Conservation (phyloP, 2,113 vertebrate genomes). For the Crypturellus undulatus region DNA sequence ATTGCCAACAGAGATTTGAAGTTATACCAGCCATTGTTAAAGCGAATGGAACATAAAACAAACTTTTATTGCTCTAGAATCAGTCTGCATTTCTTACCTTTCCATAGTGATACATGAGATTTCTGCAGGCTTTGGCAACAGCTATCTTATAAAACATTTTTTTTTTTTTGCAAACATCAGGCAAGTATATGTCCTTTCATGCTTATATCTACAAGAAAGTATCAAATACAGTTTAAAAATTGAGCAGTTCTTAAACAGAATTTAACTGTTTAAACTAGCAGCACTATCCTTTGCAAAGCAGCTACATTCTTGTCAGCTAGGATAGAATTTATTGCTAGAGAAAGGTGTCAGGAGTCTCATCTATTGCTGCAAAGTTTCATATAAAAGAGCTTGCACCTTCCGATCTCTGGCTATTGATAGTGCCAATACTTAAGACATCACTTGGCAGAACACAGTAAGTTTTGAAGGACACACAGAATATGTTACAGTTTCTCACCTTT, state of each 20-base stretch:
- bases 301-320: not conserved
- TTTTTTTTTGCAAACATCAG: not conserved
- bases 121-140: not conserved
- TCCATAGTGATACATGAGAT: not conserved
- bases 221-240: not conserved
- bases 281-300: not conserved
- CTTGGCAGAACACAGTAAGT: not conserved
- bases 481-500: not conserved
- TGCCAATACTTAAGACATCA: not conserved
- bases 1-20: slow-evolving; percentile 15
- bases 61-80: slow-evolving; percentile 45
- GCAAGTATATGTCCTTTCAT: not conserved
- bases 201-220: not conserved
- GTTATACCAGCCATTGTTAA: slow-evolving; percentile 20
- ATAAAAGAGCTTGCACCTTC: slow-evolving; percentile 51
- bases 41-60: slow-evolving; percentile 43
- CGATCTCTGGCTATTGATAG: not conserved
- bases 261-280: not conserved
- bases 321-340: slow-evolving; percentile 1
- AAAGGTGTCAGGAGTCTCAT: slow-evolving; percentile 20
- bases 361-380: slow-evolving; percentile 14
- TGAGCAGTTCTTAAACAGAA: not conserved
- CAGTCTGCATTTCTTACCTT: slow-evolving; percentile 5
- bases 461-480: not conserved
- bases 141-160: not conserved